These are phyloP conservation scores for Euwallacea similis DNA, from an alignment of 1,140 invertebrate genomes.

Conservation along the genomic window DNA sequence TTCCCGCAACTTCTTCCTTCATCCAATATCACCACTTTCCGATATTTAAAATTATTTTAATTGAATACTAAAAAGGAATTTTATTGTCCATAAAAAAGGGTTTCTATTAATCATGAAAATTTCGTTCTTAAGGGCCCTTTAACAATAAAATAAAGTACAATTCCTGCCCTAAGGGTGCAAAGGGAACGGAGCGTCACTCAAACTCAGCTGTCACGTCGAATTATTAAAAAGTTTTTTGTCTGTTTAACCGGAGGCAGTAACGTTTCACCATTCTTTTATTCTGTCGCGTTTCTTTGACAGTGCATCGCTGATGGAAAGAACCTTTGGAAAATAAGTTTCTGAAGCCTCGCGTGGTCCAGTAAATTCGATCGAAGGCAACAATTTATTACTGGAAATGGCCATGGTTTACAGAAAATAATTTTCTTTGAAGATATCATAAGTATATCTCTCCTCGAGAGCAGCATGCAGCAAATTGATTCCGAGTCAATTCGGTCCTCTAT, in stretches of 20 bases:
- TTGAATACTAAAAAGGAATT: background rate
- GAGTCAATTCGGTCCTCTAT: constrained; percentile 23
- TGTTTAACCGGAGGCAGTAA: constrained; percentile 44
- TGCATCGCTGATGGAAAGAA: too few species aligned
- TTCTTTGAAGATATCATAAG: constrained; percentile 3
- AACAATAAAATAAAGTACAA: constrained; percentile 1
- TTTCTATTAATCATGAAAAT: background rate
- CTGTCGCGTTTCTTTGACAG: constrained; percentile 1
- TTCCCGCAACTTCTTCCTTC: background rate
- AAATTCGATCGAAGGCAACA: too few species aligned
- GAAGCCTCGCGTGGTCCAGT: too few species aligned
- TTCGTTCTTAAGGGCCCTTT: background rate
- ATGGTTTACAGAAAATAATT: background rate
- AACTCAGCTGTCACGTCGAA: constrained; percentile 12
- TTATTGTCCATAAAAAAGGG: background rate
- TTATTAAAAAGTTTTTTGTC: constrained; percentile 29
- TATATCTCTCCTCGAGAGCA: constrained; percentile 7
- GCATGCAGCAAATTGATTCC: constrained; percentile 29
- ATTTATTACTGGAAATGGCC: too few species aligned
- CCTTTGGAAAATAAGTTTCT: too few species aligned
- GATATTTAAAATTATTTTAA: background rate
- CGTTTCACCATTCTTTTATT: constrained; percentile 15
- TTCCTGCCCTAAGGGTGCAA: background rate
- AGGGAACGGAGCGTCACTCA: constrained; percentile 22
- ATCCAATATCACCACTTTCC: background rate